Evolutionary conservation across 2,797 vertebrate genomes (phyloP).

Genomic region (Pseudomugil tenellus): DNA sequence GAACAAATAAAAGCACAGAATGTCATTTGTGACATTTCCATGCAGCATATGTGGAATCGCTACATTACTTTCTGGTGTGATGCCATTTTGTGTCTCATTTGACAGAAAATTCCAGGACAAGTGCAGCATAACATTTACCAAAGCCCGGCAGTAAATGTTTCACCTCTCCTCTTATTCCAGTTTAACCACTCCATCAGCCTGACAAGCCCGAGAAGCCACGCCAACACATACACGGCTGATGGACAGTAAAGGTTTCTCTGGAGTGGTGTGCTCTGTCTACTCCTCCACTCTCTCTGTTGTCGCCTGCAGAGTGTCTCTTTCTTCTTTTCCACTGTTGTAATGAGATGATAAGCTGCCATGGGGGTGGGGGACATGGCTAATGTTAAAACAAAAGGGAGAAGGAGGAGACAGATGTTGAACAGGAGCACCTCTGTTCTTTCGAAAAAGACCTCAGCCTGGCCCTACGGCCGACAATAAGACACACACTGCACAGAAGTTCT

Average conservation of each 20-base stretch:
- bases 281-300: constrained; percentile 12
- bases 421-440: constrained; percentile 64
- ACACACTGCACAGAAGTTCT: constrained; percentile 29
- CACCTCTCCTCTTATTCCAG: constrained; percentile 61
- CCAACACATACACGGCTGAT: constrained; percentile 46
- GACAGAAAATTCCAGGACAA: constrained; percentile 51
- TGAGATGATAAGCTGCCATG: constrained; percentile 44
- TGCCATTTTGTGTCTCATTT: constrained; percentile 31
- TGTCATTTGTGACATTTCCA: too few species aligned
- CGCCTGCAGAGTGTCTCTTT: constrained; percentile 28
- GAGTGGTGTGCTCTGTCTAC: constrained; percentile 14
- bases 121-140: constrained; percentile 80
- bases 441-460: constrained; percentile 37
- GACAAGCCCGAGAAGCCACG: constrained; percentile 66
- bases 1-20: too few species aligned
- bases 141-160: constrained; percentile 66
- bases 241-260: constrained; percentile 40
- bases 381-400: constrained; percentile 6
- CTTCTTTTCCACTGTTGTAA: constrained; percentile 38
- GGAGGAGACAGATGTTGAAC: constrained; percentile 24
- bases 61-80: background rate
- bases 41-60: constrained; percentile 5
- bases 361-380: background rate
- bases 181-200: constrained; percentile 76
- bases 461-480: constrained; percentile 54